Percentiles rank a stretch among this genome's conserved stretches.
phyloP scores from a whole-genome alignment of 2,888 invertebrate genomes.

The Troglohyphantes excavatus region DNA sequence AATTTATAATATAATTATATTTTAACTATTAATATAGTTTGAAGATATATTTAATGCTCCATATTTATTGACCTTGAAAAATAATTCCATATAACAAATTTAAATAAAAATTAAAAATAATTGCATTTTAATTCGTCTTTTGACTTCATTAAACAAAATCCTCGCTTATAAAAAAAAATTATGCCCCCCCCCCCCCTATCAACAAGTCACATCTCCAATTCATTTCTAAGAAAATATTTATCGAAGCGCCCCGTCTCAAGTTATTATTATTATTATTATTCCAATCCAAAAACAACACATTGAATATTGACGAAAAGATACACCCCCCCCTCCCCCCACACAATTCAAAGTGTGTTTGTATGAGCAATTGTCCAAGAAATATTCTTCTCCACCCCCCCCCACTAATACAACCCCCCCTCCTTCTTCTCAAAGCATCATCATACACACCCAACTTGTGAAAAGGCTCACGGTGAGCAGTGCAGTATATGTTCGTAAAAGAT shows the following conservation, averaged over 20 bases:
- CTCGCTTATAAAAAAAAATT: neutral
- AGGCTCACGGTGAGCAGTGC: slow-evolving; percentile 65
- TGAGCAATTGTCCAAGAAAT: slow-evolving; percentile 76
- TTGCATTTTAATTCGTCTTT: too few species aligned
- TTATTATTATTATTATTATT: neutral
- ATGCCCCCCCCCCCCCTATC: neutral
- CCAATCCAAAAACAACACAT: slow-evolving; percentile 54
- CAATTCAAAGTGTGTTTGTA: slow-evolving; percentile 14
- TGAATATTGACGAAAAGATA: slow-evolving; percentile 59
- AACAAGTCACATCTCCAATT: too few species aligned
- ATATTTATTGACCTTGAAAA: too few species aligned
- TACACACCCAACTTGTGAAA: slow-evolving; percentile 65
- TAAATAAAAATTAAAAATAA: too few species aligned
- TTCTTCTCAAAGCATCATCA: slow-evolving; percentile 37
- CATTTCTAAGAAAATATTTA: neutral
- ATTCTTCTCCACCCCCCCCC: slow-evolving; percentile 35
- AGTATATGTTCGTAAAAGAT: slow-evolving; percentile 77
- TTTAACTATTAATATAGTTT: too few species aligned
- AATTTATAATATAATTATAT: neutral
- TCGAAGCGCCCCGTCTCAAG: neutral
- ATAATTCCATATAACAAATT: too few species aligned
- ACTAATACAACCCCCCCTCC: slow-evolving; percentile 4
- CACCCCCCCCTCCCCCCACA: neutral
- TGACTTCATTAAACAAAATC: too few species aligned
- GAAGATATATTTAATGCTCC: too few species aligned